Conservation (phyloP, 2,888 invertebrate species). For the Oscheius onirici region DNA sequence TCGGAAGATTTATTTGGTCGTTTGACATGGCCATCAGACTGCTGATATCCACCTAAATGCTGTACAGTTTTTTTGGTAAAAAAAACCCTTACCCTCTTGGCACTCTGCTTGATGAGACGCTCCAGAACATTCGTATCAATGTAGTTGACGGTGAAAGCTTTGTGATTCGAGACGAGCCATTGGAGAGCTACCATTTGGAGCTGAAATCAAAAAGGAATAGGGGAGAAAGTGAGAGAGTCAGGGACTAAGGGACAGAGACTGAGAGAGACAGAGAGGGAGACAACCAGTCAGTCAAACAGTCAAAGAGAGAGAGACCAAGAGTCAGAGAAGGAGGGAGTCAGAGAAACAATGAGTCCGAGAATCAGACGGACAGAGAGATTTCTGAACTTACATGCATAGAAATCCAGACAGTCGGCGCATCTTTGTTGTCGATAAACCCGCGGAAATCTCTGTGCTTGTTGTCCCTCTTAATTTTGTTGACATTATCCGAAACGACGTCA, state of each 20-base stretch:
- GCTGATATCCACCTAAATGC: conserved; percentile 59
- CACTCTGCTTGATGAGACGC: conserved; percentile 50
- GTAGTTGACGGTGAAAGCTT: conserved; percentile 50
- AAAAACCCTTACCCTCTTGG: conserved; percentile 48
- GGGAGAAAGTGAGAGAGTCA: too few species aligned
- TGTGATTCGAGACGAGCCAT: conserved; percentile 60
- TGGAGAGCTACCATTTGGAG: conserved; percentile 60
- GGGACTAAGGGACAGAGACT: too few species aligned
- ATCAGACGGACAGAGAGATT: too few species aligned
- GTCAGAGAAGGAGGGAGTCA: too few species aligned
- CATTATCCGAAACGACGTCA: conserved; percentile 79
- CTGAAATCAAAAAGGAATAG: conserved; percentile 28
- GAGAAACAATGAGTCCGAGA: too few species aligned
- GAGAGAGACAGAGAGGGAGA: too few species aligned
- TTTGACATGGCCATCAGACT: conserved; percentile 59
- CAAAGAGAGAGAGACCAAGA: too few species aligned
- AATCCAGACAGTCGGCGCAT: conserved; percentile 55
- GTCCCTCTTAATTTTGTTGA: conserved; percentile 56
- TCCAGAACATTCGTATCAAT: conserved; percentile 58
- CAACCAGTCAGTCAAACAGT: too few species aligned
- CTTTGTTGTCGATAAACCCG: conserved; percentile 53
- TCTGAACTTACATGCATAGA: conserved; percentile 43
- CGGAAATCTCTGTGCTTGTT: conserved; percentile 45
- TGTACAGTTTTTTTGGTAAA: too few species aligned
- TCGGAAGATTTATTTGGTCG: conserved; percentile 58